Evolutionary conservation across 2,888 invertebrate genomes (phyloP).

Genomic region (Phaedon cochleariae): DNA sequence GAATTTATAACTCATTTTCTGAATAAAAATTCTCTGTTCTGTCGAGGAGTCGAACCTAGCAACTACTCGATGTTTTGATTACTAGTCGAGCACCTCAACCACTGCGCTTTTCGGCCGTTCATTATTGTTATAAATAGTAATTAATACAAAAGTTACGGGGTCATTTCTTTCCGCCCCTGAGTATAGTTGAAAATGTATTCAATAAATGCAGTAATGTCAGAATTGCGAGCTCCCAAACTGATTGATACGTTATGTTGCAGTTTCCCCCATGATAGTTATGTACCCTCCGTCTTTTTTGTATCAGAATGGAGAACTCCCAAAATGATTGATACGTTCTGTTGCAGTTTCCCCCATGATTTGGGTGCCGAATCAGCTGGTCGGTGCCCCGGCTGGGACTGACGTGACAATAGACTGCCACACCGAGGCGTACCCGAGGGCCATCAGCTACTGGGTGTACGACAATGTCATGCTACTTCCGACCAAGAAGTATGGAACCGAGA

Average conservation of each 20-base stretch:
- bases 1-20: too few relatives aligned
- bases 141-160: too few relatives aligned
- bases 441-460: constrained; percentile 93
- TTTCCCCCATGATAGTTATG: constrained; percentile 95
- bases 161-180: too few relatives aligned
- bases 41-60: too few relatives aligned
- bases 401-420: constrained; percentile 93
- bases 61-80: too few relatives aligned
- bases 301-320: constrained; percentile 13
- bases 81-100: too few relatives aligned
- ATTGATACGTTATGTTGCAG: constrained; percentile 64
- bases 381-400: constrained; percentile 89
- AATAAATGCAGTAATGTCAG: not conserved
- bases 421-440: constrained; percentile 90
- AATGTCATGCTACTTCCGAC: constrained; percentile 89
- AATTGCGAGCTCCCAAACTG: constrained; percentile 20
- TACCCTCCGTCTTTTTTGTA: too few relatives aligned
- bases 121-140: too few relatives aligned
- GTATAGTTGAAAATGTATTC: too few relatives aligned
- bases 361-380: constrained; percentile 93
- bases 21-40: too few relatives aligned
- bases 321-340: constrained; percentile 47
- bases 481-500: constrained; percentile 85
- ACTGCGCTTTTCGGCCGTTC: too few relatives aligned
- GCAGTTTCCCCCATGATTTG: constrained; percentile 93